A percentile compares a stretch with the other conserved stretches of the same genome.
These are phyloP conservation scores for Myrmophylax atrothorax DNA, from an alignment of 2,113 vertebrate genomes.

Conservation along the genomic window DNA sequence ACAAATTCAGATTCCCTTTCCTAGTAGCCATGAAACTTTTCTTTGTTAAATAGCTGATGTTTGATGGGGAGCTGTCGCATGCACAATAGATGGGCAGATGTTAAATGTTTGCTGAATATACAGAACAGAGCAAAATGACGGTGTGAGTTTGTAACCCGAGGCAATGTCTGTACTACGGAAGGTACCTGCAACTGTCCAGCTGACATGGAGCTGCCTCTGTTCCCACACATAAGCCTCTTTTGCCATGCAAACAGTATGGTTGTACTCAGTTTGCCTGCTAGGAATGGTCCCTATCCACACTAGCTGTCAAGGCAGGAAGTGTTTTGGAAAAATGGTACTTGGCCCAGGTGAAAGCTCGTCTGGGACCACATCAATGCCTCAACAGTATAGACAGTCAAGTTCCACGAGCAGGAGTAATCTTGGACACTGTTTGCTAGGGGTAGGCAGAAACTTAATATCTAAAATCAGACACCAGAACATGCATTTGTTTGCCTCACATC, in stretches of 20 bases:
- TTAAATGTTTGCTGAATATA: background rate
- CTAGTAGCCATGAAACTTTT: background rate
- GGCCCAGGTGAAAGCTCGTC: background rate
- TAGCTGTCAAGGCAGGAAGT: background rate
- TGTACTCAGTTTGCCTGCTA: background rate
- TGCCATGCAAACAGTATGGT: background rate
- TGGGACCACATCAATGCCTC: background rate
- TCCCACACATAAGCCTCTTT: background rate
- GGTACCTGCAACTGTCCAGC: background rate
- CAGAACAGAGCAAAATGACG: background rate
- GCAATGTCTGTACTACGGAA: background rate
- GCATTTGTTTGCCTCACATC: background rate
- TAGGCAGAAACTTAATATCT: background rate
- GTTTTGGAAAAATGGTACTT: background rate
- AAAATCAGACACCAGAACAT: background rate
- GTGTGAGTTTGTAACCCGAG: background rate
- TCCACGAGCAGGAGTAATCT: background rate
- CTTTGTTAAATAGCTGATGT: background rate
- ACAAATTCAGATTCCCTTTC: background rate
- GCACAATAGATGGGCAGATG: background rate
- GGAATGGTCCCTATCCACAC: background rate
- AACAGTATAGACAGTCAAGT: background rate
- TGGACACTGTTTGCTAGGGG: background rate
- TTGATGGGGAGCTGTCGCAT: background rate
- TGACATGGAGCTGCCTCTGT: background rate